A percentile compares a stretch with the other conserved stretches of the same genome.
Conservation (phyloP, 1,140 invertebrate genomes). For the Lepidurus couesii region DNA sequence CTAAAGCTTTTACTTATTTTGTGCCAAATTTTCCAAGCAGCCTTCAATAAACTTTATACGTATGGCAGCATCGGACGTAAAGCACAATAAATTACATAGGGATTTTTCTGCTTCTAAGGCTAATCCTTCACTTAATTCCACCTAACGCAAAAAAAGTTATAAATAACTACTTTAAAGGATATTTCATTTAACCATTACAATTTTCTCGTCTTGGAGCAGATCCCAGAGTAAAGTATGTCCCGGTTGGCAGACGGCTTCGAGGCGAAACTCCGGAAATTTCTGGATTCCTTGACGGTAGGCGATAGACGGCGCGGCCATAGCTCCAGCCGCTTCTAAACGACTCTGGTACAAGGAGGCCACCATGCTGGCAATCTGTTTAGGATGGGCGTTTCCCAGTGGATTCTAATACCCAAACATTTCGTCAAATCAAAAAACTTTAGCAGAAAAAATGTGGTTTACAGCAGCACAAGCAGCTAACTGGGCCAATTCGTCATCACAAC, state of each 20-base stretch:
- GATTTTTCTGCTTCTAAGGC: constrained; percentile 87
- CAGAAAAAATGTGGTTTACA: constrained; percentile 36
- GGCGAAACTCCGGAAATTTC: constrained; percentile 38
- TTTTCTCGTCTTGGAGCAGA: constrained; percentile 83
- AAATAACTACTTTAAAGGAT: too few relatives aligned
- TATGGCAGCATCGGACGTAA: constrained; percentile 77
- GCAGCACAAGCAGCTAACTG: constrained; percentile 60
- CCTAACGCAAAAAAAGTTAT: constrained; percentile 47
- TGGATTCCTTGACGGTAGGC: constrained; percentile 33
- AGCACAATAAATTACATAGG: constrained; percentile 78
- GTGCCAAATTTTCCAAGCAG: constrained; percentile 81
- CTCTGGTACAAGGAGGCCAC: constrained; percentile 34
- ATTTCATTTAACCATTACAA: constrained; percentile 41
- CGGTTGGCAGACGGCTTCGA: constrained; percentile 75
- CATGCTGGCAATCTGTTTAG: constrained; percentile 41
- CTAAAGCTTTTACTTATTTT: constrained; percentile 56
- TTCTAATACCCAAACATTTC: constrained; percentile 12
- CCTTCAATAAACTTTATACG: constrained; percentile 92
- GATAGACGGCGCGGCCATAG: constrained; percentile 35
- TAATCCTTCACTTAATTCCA: constrained; percentile 75
- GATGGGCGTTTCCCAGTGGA: constrained; percentile 33
- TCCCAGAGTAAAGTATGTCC: constrained; percentile 91
- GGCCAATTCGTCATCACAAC: constrained; percentile 77
- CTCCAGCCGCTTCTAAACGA: constrained; percentile 30
- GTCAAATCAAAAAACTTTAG: constrained; percentile 27